Base-by-base conservation (phyloP, 2,888 invertebrate species). In the Agriotes lineatus region DNA sequence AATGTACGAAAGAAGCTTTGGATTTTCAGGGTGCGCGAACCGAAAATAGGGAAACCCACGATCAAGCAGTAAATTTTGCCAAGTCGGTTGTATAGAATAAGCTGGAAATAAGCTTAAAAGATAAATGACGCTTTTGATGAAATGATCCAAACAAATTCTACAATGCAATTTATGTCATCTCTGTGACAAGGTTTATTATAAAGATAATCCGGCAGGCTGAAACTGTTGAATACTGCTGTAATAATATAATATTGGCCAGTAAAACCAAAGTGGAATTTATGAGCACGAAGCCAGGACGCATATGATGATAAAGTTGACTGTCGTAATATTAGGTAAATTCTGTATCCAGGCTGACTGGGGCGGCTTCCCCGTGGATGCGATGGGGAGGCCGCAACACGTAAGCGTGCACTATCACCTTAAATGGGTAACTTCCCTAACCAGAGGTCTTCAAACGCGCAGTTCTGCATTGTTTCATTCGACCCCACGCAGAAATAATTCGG, bases 251-350 rank as follows among this genome's bases (percentile, higher is more conserved):
- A 74, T 73, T 67, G 71, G 73, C 59, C 61, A 61, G 70, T 64
- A 67, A 67, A 70, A 74, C 73, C 74, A 74, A 75, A 75, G 72
- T 72, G 71, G 69, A 75, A 76, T 76, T 76, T 76, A 76, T 74
- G 74, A 69, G 72, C 69, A 68, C 72, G 72, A 73, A 74, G 70
- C 69, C 20, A 60, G 70, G 62, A 69, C 67, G 71, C 73, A 72
- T 74, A 74, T 74, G 74, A 76, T 75, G 74, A 75, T 76, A 75
- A 75, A 76, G 74, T 73, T 73, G 74, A 74, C 74, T 71, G 72
- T 68, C 66, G 65, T 70, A 71, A 75, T 74, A 74, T 73, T 73
- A 74, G 74, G 74, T 72, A 73, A 73, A 74, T 75, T 73, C 70
- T 58, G 56, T 25, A 45, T 45, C 45, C 45, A 45, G 19, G 35